Evolutionary conservation across 1,140 invertebrate genomes (phyloP), one percentile per base, ranked within the genome.

Genomic region (Penaeus japonicus): DNA sequence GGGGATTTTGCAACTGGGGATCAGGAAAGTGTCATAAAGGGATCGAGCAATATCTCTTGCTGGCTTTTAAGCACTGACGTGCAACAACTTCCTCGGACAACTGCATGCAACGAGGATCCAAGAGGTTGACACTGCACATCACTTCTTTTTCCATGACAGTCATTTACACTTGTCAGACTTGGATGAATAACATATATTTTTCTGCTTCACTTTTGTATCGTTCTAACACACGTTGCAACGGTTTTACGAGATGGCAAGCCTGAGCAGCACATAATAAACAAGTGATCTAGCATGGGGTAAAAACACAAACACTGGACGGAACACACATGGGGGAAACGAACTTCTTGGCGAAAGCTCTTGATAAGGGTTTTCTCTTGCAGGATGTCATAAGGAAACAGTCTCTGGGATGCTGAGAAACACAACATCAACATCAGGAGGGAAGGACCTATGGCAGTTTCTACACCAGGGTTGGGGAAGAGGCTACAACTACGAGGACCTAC

Each of bases 31-130:
- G 47, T 47, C 47, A 47, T 53, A 79, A 47, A 79, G 77, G 77
- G 77, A 79, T 79, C 77, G 54, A 53, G 39, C 35, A 79, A 79
- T n/a, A 12, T 39, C 39, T 53, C 24, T 79, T 79, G 54, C 47
- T 39, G 77, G 77, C 55, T 78, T 55, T 53, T 85, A 59, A 55
- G 30, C 77, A 81, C 55, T 86, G 75, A 22, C 75, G 55, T 79
- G 55, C 75, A 86, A 79, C 75, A 85, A 59, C 32, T 39, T 62
- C 57, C 75, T 79, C 47, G 55, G 54, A 77, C 24, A 62, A 80
- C 54, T 65, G 30, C 85, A 87, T 87, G 85, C 85, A 87, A 77
- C 10, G 39, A 35, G 84, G 53, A 47, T 84, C 30, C 39, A 75
- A 53, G 62, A 53, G 22, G 47, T 22, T 39, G 27, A 73, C 59